Evolutionary conservation across 2,888 invertebrate genomes (phyloP), one percentile per base, ranked within the genome.

Genomic region (Chironomus tentans): DNA sequence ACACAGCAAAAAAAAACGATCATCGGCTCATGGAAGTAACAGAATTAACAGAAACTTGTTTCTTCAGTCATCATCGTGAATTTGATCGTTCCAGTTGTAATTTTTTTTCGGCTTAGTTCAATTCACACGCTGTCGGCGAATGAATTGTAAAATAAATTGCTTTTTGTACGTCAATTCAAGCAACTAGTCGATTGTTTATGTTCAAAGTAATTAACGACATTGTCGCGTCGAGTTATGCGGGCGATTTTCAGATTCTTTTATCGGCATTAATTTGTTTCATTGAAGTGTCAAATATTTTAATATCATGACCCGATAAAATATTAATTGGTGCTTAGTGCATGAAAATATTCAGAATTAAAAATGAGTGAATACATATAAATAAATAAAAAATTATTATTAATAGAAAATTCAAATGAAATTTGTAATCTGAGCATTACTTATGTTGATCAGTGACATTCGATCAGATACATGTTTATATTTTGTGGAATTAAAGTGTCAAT

Each of bases 181-280:
- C 62, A 61, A 72, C 21, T 61, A 18, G 18, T 61, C 28, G 15
- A 28, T 48, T 62, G 62, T 61, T 62, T 72, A 72, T 72, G 72
- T 15, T 72, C 62, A 15, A 38, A 46, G 38, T 62, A 72, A 62
- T 72, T 72, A 72, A 50, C 18, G 24, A 62, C 4, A 3, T 22
- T 72, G 24, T 46, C 65, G 21, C 50, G 24, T 56, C 3, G 24
- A 22, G 62, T 24, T 38, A 72, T 72, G 72, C 72, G 72, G 72
- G 72, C 46, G 15, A 21, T 38, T 62, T 61, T 62, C 62, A 72
- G 28, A 62, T 62, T 62, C n/a, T n/a, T 62, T 62, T 62, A 72
- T 72, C 72, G 61, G 61, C 61, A 38, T 12, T 72, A 62, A 71
- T 71, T 71, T 71, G 71, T 71, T 71, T 24, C 47, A 56, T 71